phyloP scores from a whole-genome alignment of 1,140 invertebrate species.

The Hycleus cichorii region DNA sequence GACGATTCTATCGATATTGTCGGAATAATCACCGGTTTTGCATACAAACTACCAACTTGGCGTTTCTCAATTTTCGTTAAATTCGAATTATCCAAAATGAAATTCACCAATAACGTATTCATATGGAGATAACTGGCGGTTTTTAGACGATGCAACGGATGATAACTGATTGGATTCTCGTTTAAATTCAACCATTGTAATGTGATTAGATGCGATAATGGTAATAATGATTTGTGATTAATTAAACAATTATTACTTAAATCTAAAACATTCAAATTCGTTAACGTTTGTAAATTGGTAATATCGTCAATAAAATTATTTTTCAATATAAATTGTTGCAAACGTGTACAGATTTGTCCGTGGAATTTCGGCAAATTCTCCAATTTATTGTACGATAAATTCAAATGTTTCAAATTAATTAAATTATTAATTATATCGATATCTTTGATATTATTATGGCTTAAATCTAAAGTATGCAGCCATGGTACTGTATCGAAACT shows the following conservation, averaged over 20 bases:
- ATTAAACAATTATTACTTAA: conserved; percentile 55
- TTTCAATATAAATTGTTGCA: conserved; percentile 34
- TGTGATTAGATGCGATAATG: conserved; percentile 47
- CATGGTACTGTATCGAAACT: conserved; percentile 52
- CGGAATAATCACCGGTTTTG: conserved; percentile 13
- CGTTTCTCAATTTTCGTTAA: conserved; percentile 48
- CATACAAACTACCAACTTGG: conserved; percentile 39
- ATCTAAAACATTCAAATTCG: conserved; percentile 51
- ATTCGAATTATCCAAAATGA: conserved; percentile 49
- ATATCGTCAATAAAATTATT: conserved; percentile 44
- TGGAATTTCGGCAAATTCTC: conserved; percentile 48
- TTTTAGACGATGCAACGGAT: conserved; percentile 49
- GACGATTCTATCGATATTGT: conserved; percentile 5
- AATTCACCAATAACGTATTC: conserved; percentile 46
- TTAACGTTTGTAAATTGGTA: conserved; percentile 36
- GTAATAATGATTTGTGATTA: conserved; percentile 50
- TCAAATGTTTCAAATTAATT: conserved; percentile 52
- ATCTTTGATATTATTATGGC: conserved; percentile 52
- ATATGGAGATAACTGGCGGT: conserved; percentile 51
- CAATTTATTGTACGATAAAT: conserved; percentile 57
- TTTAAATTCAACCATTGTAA: conserved; percentile 49
- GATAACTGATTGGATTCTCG: conserved; percentile 55
- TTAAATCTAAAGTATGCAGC: conserved; percentile 53
- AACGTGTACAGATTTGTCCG: conserved; percentile 36
- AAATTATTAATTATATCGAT: conserved; percentile 45